phyloP scores from a whole-genome alignment of 2,888 invertebrate genomes.

The Erannis defoliaria region DNA sequence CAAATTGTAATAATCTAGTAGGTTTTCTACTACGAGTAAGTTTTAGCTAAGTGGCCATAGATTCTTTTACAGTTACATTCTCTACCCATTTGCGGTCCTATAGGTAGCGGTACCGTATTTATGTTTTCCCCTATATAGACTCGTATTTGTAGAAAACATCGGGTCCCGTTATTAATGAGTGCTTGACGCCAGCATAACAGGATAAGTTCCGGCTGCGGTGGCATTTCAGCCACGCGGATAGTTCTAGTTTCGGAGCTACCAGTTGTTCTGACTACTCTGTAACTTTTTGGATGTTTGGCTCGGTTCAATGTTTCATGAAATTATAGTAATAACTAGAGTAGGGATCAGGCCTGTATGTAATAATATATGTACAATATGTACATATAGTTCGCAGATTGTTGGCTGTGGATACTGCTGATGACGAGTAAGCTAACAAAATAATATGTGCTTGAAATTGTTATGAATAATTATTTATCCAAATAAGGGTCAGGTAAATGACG shows the following conservation, averaged over 20 bases:
- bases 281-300: neutral
- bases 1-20: neutral
- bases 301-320: no score
- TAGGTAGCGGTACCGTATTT: slow-evolving; percentile 25
- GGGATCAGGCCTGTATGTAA: no score
- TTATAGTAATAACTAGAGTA: no score
- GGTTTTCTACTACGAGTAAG: no score
- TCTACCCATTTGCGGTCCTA: slow-evolving; percentile 20
- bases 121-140: slow-evolving; percentile 13
- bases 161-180: slow-evolving; percentile 55
- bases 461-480: no score
- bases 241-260: slow-evolving; percentile 48
- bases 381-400: no score
- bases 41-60: neutral
- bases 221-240: slow-evolving; percentile 71
- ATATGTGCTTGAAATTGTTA: no score
- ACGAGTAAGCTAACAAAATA: no score
- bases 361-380: no score
- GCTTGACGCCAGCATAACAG: slow-evolving; percentile 60
- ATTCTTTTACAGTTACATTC: slow-evolving; percentile 14
- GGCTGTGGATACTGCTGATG: no score
- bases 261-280: neutral
- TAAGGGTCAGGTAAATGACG: no score
- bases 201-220: slow-evolving; percentile 63
- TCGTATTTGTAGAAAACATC: slow-evolving; percentile 40